Conservation (phyloP, 2,113 vertebrate genomes). For the Sapayoa aenigma region DNA sequence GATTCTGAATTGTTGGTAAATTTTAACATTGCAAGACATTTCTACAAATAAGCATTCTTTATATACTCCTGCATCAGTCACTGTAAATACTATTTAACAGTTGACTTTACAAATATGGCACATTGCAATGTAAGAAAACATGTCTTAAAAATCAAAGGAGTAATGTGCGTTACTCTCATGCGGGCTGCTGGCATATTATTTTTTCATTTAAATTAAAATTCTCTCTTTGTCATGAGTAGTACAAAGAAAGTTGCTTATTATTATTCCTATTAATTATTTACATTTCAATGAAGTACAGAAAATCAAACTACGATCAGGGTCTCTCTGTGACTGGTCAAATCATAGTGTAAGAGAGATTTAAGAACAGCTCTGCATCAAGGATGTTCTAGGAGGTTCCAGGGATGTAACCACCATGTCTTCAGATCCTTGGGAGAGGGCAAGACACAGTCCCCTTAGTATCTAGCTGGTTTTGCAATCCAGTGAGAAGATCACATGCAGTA, state of each 20-base stretch:
- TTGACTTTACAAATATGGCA: background rate
- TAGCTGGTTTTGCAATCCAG: background rate
- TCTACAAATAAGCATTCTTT: background rate
- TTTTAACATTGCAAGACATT: background rate
- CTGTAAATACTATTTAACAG: background rate
- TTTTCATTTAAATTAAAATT: background rate
- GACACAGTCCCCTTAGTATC: rapidly evolving
- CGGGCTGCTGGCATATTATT: background rate
- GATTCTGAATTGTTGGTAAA: background rate
- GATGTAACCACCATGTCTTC: background rate
- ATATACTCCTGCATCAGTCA: background rate
- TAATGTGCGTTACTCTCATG: background rate
- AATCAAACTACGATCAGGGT: background rate
- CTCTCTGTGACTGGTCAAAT: background rate
- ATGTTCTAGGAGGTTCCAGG: background rate
- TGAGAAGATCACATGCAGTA: background rate
- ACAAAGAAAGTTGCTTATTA: background rate
- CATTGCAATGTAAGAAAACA: background rate
- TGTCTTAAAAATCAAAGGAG: background rate
- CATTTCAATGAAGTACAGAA: rapidly evolving
- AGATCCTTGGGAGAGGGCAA: background rate
- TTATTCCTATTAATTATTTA: background rate
- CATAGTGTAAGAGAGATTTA: background rate
- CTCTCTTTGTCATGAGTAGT: background rate
- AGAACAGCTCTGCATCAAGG: background rate